Base-by-base conservation (phyloP, 1,140 invertebrate species). In the Antheraea mylitta region DNA sequence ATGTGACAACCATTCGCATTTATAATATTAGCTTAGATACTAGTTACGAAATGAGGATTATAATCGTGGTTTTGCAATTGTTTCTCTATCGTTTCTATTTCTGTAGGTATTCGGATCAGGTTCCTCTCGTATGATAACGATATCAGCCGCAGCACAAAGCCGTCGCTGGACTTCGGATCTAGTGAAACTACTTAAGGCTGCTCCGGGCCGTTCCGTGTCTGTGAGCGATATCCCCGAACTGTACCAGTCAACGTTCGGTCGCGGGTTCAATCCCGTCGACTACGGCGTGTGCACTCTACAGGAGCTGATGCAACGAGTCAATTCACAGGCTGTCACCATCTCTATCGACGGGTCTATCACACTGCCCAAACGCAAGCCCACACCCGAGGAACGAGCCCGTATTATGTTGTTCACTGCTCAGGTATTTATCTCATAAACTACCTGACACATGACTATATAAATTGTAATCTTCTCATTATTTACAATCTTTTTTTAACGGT, bases 121-220 rank as follows among this genome's bases (percentile, higher is more conserved):
- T 18, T 96, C 96, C 67, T 96, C 96, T 75, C 95, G 97, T 18
- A 93, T 97, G 7, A 95, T 99, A 18, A 99, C 98, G 0, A 92
- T 99, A 10, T 97, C 97, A 7, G 97, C 98, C 82, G 94, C 95
- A 59, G 96, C 97, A 7, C 98, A 99, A 92, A 94, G 98, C 64
- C 96, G 96, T 67, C 94, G 98, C 64, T 99, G 99, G 86, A 97
- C 97, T 0, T 95, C 96, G 0, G 98, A 99, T 92, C 89, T 99
- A 3, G 83, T 98, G 3, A 95, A 97, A 68, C 94, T 99, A 3
- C 86, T 99, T 0, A 98, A 98, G 80, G 94, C 95, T 0, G 95
- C 97, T 75, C 94, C 96, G 3, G 95, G 94, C 58, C 98, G 97
- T 86, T 95, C 96, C 78, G 93, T 98, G 0, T 86, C 93, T 3